Percentiles rank a stretch among this genome's conserved stretches.
Conservation (phyloP, 2,797 vertebrate genomes). For the Hylomyscus alleni region DNA sequence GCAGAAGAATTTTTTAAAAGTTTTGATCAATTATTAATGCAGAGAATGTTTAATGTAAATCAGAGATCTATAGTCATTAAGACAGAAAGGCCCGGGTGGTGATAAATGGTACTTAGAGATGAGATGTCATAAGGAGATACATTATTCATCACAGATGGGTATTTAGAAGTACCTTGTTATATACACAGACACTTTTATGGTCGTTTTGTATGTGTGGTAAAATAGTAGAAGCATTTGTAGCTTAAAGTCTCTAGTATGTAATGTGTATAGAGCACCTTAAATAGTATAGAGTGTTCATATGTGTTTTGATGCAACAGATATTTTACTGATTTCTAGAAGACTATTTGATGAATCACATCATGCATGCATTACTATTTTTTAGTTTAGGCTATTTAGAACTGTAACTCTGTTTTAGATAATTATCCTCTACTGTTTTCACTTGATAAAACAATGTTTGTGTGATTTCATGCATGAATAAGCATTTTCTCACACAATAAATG, state of each 20-base stretch:
- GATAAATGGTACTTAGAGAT: conserved; percentile 83
- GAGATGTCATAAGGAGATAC: conserved; percentile 70
- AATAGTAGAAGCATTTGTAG: conserved; percentile 89
- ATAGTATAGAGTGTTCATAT: conserved; percentile 88
- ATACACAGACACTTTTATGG: conserved; percentile 89
- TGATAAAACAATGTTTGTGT: conserved; percentile 72
- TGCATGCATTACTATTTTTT: conserved; percentile 87
- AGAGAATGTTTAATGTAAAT: conserved; percentile 67
- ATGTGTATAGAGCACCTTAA: conserved; percentile 89
- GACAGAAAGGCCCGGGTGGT: conserved; percentile 80
- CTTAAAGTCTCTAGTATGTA: conserved; percentile 90
- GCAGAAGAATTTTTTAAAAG: conserved; percentile 82
- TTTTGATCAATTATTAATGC: conserved; percentile 83
- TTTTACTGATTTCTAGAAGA: conserved; percentile 87
- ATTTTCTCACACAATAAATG: conserved; percentile 86
- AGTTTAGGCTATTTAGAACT: conserved; percentile 87
- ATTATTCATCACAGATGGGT: conserved; percentile 80
- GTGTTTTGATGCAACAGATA: conserved; percentile 87
- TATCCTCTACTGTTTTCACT: conserved; percentile 73
- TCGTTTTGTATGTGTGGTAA: conserved; percentile 88
- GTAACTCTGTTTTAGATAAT: conserved; percentile 80
- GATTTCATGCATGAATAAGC: conserved; percentile 89
- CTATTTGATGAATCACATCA: conserved; percentile 80
- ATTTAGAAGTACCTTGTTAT: conserved; percentile 87
- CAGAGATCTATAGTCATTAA: conserved; percentile 79